Conservation (phyloP, 2,888 invertebrate species). For the Petrolisthes cinctipes region DNA sequence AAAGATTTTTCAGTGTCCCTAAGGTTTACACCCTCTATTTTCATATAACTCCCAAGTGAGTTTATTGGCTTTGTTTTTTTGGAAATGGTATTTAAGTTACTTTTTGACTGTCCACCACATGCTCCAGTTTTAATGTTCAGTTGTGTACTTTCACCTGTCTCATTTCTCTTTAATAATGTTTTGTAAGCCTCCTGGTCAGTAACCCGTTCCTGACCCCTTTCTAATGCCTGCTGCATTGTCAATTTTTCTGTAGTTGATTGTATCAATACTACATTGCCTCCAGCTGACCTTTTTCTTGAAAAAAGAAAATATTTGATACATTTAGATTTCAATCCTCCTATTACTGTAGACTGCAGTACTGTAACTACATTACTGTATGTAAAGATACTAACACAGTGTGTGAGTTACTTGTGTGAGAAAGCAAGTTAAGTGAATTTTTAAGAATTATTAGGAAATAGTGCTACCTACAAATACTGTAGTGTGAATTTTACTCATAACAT, state of each 20-base stretch:
- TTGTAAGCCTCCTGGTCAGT: neutral
- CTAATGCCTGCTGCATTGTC: conserved; percentile 34
- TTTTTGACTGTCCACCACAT: neutral
- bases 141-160: neutral
- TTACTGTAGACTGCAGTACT: neutral
- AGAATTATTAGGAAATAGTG: neutral
- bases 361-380: neutral
- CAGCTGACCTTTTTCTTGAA: conserved; percentile 40
- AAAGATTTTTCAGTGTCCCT: neutral
- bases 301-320: conserved; percentile 18
- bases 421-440: neutral
- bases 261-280: conserved; percentile 27
- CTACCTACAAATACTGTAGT: too few relatives aligned
- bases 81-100: too few relatives aligned
- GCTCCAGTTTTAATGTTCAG: neutral
- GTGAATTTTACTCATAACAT: too few relatives aligned
- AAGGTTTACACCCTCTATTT: neutral
- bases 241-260: conserved; percentile 36
- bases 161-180: too few relatives aligned
- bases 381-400: neutral
- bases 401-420: neutral
- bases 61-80: neutral
- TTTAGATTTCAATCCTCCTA: neutral
- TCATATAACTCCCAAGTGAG: neutral
- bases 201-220: neutral